Evolutionary conservation across 2,113 vertebrate genomes (phyloP).

Genomic region (Etheostoma spectabile): DNA sequence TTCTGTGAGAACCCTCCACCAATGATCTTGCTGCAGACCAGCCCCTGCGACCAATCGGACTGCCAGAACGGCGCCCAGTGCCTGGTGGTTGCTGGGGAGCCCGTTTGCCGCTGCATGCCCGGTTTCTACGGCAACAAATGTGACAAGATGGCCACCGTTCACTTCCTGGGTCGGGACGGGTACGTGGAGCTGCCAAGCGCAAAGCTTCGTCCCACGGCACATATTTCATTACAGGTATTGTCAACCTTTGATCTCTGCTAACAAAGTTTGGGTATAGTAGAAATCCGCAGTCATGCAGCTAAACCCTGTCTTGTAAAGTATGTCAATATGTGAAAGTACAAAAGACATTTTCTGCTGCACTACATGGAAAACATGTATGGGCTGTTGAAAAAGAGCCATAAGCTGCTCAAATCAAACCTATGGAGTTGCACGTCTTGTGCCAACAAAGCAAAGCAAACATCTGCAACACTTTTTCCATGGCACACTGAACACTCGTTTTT

Average conservation of each 20-base stretch:
- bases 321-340: background rate
- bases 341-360: conserved; percentile 2
- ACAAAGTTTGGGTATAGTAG: background rate
- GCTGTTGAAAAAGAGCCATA: conserved; percentile 25
- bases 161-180: conserved; percentile 94
- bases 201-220: conserved; percentile 91
- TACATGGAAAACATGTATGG: conserved; percentile 35
- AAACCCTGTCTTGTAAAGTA: background rate
- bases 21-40: conserved; percentile 98
- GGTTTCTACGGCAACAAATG: conserved; percentile 94
- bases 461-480: conserved; percentile 57
- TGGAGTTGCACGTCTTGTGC: conserved; percentile 49
- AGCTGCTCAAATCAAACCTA: conserved; percentile 34
- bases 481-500: conserved; percentile 43
- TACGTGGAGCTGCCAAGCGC: conserved; percentile 91
- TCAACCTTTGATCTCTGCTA: background rate
- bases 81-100: conserved; percentile 90
- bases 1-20: conserved; percentile 96
- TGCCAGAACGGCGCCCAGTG: conserved; percentile 96
- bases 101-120: conserved; percentile 92
- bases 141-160: conserved; percentile 94
- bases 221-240: conserved; percentile 96
- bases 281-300: background rate
- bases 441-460: conserved; percentile 65
- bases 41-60: conserved; percentile 95